Percentiles rank a stretch among this genome's conserved stretches.
Evolutionary conservation across 2,888 invertebrate species (phyloP).

Genomic region (Heliconius aoede): DNA sequence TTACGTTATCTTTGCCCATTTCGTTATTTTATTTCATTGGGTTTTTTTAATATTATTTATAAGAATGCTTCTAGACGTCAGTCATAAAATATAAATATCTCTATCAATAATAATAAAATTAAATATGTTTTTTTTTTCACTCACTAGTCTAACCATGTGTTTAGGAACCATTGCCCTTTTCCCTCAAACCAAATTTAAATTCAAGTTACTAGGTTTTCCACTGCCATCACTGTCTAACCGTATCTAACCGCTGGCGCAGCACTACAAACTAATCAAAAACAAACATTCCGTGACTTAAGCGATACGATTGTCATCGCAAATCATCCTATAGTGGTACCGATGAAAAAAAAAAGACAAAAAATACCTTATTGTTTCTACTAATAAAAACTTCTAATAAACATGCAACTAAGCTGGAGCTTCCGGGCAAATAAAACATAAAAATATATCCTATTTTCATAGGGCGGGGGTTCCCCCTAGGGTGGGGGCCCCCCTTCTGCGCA

Average conservation of each 20-base stretch:
- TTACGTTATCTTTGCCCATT: not conserved
- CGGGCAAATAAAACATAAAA: constrained; percentile 84
- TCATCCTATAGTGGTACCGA: constrained; percentile 55
- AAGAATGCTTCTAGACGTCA: too few species aligned
- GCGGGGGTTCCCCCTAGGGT: constrained; percentile 66
- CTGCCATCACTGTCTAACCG: not conserved
- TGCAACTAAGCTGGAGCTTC: constrained; percentile 83
- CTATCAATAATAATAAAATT: too few species aligned
- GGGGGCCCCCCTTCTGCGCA: constrained; percentile 75
- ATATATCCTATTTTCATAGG: constrained; percentile 85
- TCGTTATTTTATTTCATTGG: too few species aligned
- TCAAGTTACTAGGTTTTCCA: not conserved
- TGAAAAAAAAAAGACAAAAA: constrained; percentile 58
- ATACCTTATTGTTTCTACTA: constrained; percentile 77
- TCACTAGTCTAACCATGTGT: too few species aligned
- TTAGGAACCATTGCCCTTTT: too few species aligned
- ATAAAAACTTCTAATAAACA: constrained; percentile 84
- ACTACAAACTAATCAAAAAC: constrained; percentile 55
- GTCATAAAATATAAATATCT: too few species aligned
- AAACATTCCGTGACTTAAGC: constrained; percentile 73
- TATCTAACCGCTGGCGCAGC: constrained; percentile 24
- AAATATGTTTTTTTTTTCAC: too few species aligned
- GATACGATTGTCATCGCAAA: constrained; percentile 71
- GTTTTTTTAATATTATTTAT: too few species aligned
- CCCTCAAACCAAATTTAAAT: too few species aligned